Evolutionary conservation across 2,888 invertebrate genomes (phyloP), one percentile per base, ranked within the genome.

Genomic region (Bhutanitis thaidina): DNA sequence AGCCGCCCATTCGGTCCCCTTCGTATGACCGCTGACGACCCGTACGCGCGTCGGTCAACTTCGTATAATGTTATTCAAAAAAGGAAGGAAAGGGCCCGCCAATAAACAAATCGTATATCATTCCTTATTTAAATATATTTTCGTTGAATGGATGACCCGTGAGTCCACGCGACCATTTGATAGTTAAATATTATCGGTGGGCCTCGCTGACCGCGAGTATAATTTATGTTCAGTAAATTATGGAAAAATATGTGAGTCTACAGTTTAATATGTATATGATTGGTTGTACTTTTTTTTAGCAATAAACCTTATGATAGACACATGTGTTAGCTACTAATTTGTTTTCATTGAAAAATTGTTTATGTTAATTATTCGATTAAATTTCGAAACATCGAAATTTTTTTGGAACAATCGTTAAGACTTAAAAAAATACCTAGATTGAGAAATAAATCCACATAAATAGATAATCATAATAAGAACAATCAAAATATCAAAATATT

Each of bases 61-160:
- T 51, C 49, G 61, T 67, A 83, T 86, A 87, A 88, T 86, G 74
- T 69, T 79, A 80, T 85, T 85, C 76, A 74, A 87, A 86, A 79
- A 81, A 81, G 77, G 73, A 81, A 76, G 73, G 79, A 64, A 78
- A 80, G 77, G 76, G 82, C 88, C 83, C 80, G 80, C 88, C 86
- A 87, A 89, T 89, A 89, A 89, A 89, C 89, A 89, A 88, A 87
- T 84, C 88, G 85, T 89, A 88, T 80, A 89, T 89, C 89, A 89
- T 87, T 83, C 83, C 66, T 77, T 84, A 84, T 86, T 88, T 80
- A 89, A 88, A 89, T 88, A 87, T 74, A 73, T 79, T 78, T 78
- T 79, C 45, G 62, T 79, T 77, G 83, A 84, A 86, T 80, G 85
- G 85, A 75, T 88, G 88, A 89, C 89, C 89, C 82, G 72, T 76